Base-by-base conservation (phyloP, 2,888 invertebrate species). In the Drosophila bunnanda region DNA sequence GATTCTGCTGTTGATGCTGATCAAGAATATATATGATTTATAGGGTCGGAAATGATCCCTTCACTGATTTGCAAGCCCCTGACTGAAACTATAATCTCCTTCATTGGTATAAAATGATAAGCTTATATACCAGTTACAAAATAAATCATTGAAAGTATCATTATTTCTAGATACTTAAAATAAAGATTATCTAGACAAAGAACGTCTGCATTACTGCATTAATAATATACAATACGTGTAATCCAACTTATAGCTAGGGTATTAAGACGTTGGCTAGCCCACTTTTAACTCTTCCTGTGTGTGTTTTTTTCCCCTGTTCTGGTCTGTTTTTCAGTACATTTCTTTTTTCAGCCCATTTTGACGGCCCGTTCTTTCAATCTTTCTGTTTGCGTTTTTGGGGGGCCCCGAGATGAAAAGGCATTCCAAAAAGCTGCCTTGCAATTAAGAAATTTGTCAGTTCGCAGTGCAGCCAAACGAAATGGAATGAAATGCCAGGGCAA, bases 391-490 rank as follows among this genome's bases (percentile, higher is more conserved):
- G 36, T 68, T 68, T 69, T 48, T 54, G 17, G 48, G 59, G 17
- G 28, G 46, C 17, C 20, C 25, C 57, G 39, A 55, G 68, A 77
- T 67, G 77, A 70, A 82, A 82, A 77, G 66, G 69, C 77, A 68
- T 71, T 55, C 78, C 75, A 46, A 67, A 68, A 68, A 67, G 75
- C 78, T 62, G 80, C 71, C 80, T 79, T 62, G 81, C 79, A 79
- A 79, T 79, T 79, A 79, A 80, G 79, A 79, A 78, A 80, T 79
- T 79, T 78, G 81, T 79, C 79, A 78, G 79, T 80, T 60, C 54
- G 59, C 53, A 77, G 81, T 79, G 76, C 76, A 76, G 79, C 84
- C 59, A 60, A 60, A 56, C 59, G 59, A 80, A 77, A 43, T 52
- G 52, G 36, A 20, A 38, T 38, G 44, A 44, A 38, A 36, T 36